Evolutionary conservation across 2,113 vertebrate species (phyloP).

Genomic region (Pungitius pungitius): DNA sequence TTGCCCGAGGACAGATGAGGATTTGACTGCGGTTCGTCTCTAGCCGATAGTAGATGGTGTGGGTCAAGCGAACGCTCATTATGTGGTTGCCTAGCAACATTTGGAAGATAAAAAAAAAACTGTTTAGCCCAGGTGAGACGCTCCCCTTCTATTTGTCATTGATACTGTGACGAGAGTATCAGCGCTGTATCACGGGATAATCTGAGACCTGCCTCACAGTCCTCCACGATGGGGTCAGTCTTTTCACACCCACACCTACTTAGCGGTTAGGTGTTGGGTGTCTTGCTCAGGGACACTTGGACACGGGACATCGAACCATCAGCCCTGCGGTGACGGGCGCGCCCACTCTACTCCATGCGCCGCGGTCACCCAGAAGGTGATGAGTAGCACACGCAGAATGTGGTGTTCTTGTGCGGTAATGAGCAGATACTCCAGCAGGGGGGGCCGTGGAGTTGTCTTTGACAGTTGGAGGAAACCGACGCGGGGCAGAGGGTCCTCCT

Average conservation of each 20-base stretch:
- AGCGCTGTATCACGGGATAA: neutral
- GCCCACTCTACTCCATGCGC: too few relatives aligned
- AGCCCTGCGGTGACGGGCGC: too few relatives aligned
- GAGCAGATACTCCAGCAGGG: constrained; percentile 52
- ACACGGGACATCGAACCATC: too few relatives aligned
- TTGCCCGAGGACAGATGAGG: too few relatives aligned
- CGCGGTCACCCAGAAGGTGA: too few relatives aligned
- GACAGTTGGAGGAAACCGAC: neutral
- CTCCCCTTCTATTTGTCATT: neutral
- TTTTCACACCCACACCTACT: neutral
- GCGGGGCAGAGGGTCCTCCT: neutral
- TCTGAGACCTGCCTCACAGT: neutral
- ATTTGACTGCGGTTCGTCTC: too few relatives aligned
- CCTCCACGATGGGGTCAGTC: neutral
- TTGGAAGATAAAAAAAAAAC: too few relatives aligned
- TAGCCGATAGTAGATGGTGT: neutral
- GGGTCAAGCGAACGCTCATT: neutral
- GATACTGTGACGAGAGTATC: neutral
- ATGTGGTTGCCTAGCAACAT: too few relatives aligned
- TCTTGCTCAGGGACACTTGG: too few relatives aligned
- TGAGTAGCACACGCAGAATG: too few relatives aligned
- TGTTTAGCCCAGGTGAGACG: neutral
- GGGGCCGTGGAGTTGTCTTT: constrained; percentile 44
- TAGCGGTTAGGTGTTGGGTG: neutral
- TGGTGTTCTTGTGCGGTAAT: neutral